Base-by-base conservation (phyloP, 2,888 invertebrate species). In the Hirtodrosophila duncani region DNA sequence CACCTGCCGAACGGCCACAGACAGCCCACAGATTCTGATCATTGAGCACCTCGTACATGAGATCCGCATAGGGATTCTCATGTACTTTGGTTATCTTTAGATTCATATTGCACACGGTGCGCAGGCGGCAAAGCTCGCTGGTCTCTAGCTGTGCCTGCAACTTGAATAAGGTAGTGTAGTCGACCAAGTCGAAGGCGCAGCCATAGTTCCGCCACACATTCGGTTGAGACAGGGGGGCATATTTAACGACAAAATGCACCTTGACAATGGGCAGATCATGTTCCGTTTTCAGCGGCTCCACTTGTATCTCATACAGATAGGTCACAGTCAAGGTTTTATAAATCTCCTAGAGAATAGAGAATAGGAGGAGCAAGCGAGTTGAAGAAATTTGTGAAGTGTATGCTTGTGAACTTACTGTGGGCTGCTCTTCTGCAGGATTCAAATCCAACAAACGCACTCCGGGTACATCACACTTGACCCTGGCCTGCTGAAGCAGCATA, bases 1-100 rank as follows among this genome's bases (percentile, higher is more conserved):
- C 83, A 89, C 96, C 97, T 69, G 96, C 95, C 17, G 96, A 95
- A 44, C 95, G 90, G 1, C 97, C 97, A 79, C 95, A 92, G 16
- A 97, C 94, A 0, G 96, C 96, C 98, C 98, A 98, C 89, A 95
- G 92, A 21, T 93, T 93, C 84, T 95, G 95, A 86, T 97, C 97
- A 8, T 95, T 94, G 37, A 96, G 87, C 6, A 98, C 96, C 87
- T 97, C 97, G 84, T 97, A 98, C 95, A 97, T 96, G 0, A 97
- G 89, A 60, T 87, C 87, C 14, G 72, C 75, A 52, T 84, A 87
- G 1, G 86, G 86, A 67, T 85, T 87, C 41, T 85, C 84, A 29
- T 84, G 85, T 2, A 91, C 88, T 84, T 91, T 90, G 62, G 91
- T 91, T 30, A 95, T 92, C 63, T 90, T 91, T 49, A 95, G 87